Conservation (phyloP, 2,797 vertebrate genomes). For the Sebastiscus albofasciatus region DNA sequence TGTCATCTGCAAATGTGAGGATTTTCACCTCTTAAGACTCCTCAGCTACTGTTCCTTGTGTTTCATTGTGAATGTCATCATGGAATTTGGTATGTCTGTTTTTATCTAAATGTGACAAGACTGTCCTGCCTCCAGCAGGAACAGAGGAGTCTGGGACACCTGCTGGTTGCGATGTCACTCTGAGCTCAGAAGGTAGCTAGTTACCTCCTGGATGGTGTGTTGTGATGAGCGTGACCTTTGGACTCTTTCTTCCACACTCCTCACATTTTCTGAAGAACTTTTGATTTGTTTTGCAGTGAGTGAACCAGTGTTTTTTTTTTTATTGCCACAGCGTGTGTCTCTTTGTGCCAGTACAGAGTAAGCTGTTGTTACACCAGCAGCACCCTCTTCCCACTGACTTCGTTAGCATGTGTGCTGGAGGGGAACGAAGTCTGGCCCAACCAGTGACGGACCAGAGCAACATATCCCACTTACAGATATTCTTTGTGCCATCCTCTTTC, state of each 20-base stretch:
- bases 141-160: constrained; percentile 48
- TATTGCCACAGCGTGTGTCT: constrained; percentile 17
- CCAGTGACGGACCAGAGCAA: not conserved
- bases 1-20: not conserved
- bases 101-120: constrained; percentile 20
- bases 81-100: not conserved
- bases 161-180: constrained; percentile 67
- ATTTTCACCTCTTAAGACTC: not conserved
- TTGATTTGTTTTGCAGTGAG: constrained; percentile 47
- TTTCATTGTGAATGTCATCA: not conserved
- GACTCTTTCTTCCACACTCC: not conserved
- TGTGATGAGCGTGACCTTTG: constrained; percentile 34
- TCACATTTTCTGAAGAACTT: not conserved
- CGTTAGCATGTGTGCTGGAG: not conserved
- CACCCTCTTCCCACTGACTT: not conserved
- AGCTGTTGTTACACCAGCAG: not conserved
- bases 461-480: constrained; percentile 15
- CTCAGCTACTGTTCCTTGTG: not conserved
- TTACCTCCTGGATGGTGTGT: constrained; percentile 54
- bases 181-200: constrained; percentile 83
- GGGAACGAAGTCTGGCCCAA: constrained; percentile 10
- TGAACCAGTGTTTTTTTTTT: constrained; percentile 12
- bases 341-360: not conserved
- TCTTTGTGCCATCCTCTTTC: not conserved
- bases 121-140: constrained; percentile 59